Conservation (phyloP, 2,113 vertebrate species). For the Oncorhynchus clarkii region DNA sequence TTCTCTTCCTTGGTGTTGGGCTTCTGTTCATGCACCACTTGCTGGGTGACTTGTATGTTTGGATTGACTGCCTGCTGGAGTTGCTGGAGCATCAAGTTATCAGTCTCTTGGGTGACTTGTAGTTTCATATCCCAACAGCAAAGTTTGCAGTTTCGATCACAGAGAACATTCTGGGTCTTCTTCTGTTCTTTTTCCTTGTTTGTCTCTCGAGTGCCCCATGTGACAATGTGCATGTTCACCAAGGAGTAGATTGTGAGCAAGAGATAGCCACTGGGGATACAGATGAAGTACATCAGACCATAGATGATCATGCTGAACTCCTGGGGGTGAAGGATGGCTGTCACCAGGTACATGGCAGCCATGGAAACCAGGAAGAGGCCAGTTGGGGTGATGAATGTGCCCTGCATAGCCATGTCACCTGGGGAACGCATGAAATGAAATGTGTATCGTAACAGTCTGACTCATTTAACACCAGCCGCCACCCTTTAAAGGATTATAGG, state of each 20-base stretch:
- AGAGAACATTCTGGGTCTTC: constrained; percentile 60
- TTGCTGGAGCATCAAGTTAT: constrained; percentile 65
- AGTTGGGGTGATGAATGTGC: constrained; percentile 77
- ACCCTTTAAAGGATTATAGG: no score
- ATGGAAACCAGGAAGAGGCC: constrained; percentile 78
- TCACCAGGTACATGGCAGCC: constrained; percentile 69
- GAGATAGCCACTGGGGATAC: constrained; percentile 81
- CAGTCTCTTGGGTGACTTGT: constrained; percentile 69
- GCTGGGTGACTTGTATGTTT: no score
- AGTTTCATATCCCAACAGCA: constrained; percentile 76
- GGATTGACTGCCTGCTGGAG: constrained; percentile 53
- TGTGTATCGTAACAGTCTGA: not conserved
- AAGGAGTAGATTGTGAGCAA: constrained; percentile 79
- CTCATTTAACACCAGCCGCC: no score
- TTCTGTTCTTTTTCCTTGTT: constrained; percentile 54
- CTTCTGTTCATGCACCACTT: no score
- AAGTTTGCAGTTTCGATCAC: constrained; percentile 67
- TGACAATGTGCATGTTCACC: constrained; percentile 79
- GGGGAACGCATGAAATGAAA: not conserved
- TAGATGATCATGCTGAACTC: constrained; percentile 75
- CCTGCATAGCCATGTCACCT: constrained; percentile 76
- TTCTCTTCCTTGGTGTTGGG: no score
- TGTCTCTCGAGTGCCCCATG: constrained; percentile 81
- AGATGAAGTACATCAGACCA: constrained; percentile 81
- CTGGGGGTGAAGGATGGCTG: constrained; percentile 75